Conservation (phyloP, 1,140 invertebrate species). For the Heterodera schachtii region DNA sequence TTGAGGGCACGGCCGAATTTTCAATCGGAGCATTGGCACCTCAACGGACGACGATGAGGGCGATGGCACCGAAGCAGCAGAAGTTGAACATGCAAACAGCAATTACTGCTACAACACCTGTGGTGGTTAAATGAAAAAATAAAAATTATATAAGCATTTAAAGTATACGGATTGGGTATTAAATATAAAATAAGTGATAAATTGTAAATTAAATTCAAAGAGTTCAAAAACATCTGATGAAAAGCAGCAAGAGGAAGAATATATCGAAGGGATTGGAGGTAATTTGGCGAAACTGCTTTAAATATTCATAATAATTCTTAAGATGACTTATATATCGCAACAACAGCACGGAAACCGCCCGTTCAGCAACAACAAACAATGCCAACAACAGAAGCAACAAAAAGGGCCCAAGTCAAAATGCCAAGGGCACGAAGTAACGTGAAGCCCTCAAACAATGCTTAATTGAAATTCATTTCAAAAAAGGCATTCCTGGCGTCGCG, state of each 20-base stretch:
- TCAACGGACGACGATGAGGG: background rate
- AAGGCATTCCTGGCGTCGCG: background rate
- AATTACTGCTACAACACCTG: background rate
- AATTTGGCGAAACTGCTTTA: background rate
- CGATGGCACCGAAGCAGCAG: slow-evolving; percentile 1
- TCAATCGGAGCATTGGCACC: background rate
- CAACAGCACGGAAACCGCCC: slow-evolving; percentile 1
- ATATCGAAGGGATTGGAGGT: background rate
- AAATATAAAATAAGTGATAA: background rate
- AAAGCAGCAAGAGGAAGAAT: background rate
- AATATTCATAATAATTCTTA: background rate
- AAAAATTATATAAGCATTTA: too few species aligned
- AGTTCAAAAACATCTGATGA: background rate
- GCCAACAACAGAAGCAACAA: background rate
- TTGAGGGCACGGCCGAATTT: background rate
- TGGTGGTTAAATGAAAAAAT: too few species aligned
- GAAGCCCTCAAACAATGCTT: background rate
- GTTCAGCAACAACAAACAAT: slow-evolving; percentile 6
- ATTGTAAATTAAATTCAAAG: background rate
- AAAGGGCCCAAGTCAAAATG: background rate
- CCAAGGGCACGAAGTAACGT: background rate
- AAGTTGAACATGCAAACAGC: background rate
- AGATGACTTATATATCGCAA: background rate
- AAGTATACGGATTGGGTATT: background rate
- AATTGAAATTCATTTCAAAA: background rate